A percentile compares a stretch with the other conserved stretches of the same genome.
Conservation (phyloP, 1,140 invertebrate species). For the Centruroides vittatus region DNA sequence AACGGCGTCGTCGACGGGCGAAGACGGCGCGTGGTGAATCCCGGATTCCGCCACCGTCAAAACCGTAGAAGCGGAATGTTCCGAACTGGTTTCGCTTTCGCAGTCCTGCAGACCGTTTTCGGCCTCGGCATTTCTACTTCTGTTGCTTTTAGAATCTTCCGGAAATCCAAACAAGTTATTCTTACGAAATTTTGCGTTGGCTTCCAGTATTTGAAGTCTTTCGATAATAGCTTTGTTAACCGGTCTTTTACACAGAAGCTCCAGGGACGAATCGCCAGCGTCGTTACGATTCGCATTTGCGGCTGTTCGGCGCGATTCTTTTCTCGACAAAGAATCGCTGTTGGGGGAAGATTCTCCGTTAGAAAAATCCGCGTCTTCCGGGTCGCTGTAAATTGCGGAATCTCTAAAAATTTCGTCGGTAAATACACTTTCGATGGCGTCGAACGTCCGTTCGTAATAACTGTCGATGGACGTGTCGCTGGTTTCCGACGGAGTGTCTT, state of each 20-base stretch:
- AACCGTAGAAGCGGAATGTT: constrained; percentile 32
- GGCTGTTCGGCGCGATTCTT: not conserved
- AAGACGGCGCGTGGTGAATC: constrained; percentile 10
- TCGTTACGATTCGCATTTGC: constrained; percentile 26
- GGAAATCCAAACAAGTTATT: constrained; percentile 11
- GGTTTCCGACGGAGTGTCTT: constrained; percentile 22
- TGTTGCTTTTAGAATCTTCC: constrained; percentile 20
- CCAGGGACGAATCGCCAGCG: constrained; percentile 4
- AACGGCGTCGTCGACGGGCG: constrained; percentile 11
- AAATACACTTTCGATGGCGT: constrained; percentile 48
- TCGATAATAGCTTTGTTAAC: constrained; percentile 20
- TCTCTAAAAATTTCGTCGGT: constrained; percentile 53
- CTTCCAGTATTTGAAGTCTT: constrained; percentile 22
- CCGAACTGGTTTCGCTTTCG: constrained; percentile 32
- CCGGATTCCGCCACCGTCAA: constrained; percentile 29
- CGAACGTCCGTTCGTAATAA: constrained; percentile 58
- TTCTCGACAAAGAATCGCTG: not conserved
- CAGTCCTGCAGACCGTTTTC: constrained; percentile 24
- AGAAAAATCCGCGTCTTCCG: constrained; percentile 33
- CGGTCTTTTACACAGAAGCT: constrained; percentile 10
- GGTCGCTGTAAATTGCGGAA: constrained; percentile 68
- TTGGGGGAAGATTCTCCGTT: constrained; percentile 6
- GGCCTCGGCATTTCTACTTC: constrained; percentile 22
- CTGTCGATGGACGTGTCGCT: constrained; percentile 38
- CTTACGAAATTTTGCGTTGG: constrained; percentile 19